Conservation (phyloP, 2,113 vertebrate genomes). For the Spea multiplicata region DNA sequence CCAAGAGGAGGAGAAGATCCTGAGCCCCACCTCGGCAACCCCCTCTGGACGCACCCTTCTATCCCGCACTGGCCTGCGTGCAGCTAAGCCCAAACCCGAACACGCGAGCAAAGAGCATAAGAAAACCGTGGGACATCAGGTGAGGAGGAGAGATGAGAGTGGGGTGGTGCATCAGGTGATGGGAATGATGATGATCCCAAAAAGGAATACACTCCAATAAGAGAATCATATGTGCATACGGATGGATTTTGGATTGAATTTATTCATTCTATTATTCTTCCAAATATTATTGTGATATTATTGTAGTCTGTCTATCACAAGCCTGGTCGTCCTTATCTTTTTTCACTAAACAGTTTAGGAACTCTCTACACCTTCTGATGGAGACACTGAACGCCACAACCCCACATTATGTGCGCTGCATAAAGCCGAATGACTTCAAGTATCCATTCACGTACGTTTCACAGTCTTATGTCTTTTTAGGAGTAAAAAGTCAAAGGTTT, state of each 20-base stretch:
- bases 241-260: too few species aligned
- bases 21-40: conserved; percentile 75
- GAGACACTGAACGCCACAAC: conserved; percentile 96
- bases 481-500: neutral
- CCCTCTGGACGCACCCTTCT: conserved; percentile 75
- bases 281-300: too few species aligned
- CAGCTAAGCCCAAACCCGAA: conserved; percentile 72
- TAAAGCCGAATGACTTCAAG: conserved; percentile 97
- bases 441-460: conserved; percentile 83
- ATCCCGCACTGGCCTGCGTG: conserved; percentile 75
- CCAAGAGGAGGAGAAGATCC: conserved; percentile 79
- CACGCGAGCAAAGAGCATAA: conserved; percentile 90
- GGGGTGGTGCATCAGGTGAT: too few species aligned
- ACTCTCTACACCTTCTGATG: conserved; percentile 95
- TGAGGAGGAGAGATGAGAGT: conserved; percentile 49
- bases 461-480: neutral
- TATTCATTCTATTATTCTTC: too few species aligned
- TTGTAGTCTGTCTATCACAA: neutral
- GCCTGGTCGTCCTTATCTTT: conserved; percentile 28
- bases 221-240: too few species aligned
- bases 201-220: too few species aligned
- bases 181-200: too few species aligned
- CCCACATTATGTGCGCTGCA: conserved; percentile 95
- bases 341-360: conserved; percentile 78
- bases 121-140: conserved; percentile 96